phyloP scores from a whole-genome alignment of 2,888 invertebrate genomes.

The Plemyria rubiginata region DNA sequence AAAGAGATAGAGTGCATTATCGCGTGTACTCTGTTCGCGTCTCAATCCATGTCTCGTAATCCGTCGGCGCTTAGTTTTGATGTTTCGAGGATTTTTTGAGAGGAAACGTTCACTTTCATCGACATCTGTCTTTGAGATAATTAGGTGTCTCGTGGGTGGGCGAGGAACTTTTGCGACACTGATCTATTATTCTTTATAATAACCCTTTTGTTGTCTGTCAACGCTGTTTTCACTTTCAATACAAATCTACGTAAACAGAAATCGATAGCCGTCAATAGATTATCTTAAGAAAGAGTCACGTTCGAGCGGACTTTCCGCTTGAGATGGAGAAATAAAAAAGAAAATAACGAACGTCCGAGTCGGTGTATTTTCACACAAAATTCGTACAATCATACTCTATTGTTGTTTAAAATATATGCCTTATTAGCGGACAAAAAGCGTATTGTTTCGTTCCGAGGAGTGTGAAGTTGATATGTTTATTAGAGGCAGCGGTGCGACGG shows the following conservation, averaged over 20 bases:
- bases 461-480: conserved; percentile 68
- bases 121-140: conserved; percentile 78
- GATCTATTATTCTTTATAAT: conserved; percentile 66
- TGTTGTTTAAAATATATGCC: conserved; percentile 53
- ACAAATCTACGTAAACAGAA: conserved; percentile 74
- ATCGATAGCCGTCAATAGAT: conserved; percentile 58
- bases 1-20: conserved; percentile 27
- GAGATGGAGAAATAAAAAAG: conserved; percentile 16
- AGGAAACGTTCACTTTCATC: conserved; percentile 69
- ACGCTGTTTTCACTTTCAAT: conserved; percentile 78
- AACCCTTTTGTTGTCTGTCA: conserved; percentile 71
- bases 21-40: conserved; percentile 17
- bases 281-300: conserved; percentile 33
- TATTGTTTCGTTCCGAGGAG: conserved; percentile 56
- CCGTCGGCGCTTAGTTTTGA: conserved; percentile 82
- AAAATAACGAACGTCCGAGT: conserved; percentile 21
- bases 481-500: conserved; percentile 43
- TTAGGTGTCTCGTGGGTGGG: conserved; percentile 72
- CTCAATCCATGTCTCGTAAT: conserved; percentile 58
- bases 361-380: conserved; percentile 42
- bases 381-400: conserved; percentile 43
- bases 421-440: conserved; percentile 64
- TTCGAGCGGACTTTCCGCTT: conserved; percentile 23
- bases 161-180: conserved; percentile 55
- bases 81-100: conserved; percentile 72